Conservation (phyloP, 2,113 vertebrate species). For the Ardeotis arabs region DNA sequence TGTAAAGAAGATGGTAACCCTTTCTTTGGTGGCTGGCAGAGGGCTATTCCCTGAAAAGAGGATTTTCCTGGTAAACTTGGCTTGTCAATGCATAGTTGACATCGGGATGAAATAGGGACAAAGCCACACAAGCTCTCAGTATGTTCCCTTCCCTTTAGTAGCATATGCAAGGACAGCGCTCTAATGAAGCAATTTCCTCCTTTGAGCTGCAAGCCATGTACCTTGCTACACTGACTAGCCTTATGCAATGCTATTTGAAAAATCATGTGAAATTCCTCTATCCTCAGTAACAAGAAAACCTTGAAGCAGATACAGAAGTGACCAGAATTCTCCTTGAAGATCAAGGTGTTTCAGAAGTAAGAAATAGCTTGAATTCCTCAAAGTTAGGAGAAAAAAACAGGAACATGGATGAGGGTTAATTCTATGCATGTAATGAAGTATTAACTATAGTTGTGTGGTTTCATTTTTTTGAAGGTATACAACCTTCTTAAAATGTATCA, state of each 20-base stretch:
- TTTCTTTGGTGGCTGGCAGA: not conserved
- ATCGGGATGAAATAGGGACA: not conserved
- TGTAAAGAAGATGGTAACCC: not conserved
- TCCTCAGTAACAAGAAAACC: not conserved
- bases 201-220: not conserved
- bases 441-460: not conserved
- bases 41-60: not conserved
- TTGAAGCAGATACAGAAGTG: not conserved
- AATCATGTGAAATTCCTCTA: not conserved
- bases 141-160: not conserved
- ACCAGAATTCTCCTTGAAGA: conserved; percentile 16
- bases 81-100: not conserved
- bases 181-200: not conserved
- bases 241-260: not conserved
- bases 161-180: not conserved
- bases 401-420: not conserved
- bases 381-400: not conserved
- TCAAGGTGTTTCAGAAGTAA: not conserved
- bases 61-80: not conserved
- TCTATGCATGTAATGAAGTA: not conserved
- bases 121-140: not conserved
- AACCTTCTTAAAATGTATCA: not conserved
- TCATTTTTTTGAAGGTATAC: not conserved
- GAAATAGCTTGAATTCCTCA: not conserved
- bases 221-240: not conserved